Evolutionary conservation across 1,140 invertebrate genomes (phyloP).

Genomic region (Drosophila bifasciata): DNA sequence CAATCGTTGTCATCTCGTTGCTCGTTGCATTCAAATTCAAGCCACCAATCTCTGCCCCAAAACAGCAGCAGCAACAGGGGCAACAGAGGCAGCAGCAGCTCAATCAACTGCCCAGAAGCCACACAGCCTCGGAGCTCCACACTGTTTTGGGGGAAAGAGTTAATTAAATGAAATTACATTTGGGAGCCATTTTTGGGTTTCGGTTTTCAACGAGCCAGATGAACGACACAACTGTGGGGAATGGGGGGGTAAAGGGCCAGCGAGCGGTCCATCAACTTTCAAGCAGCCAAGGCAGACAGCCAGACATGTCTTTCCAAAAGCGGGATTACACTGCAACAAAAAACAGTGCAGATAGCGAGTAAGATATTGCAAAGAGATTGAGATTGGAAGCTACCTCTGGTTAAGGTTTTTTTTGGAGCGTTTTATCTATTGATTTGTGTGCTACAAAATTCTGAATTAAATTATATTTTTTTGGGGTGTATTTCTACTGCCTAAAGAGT

Average conservation of each 20-base stretch:
- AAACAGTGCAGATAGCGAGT: too few species aligned
- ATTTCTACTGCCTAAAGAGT: too few species aligned
- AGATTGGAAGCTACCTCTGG: too few species aligned
- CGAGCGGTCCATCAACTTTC: background rate
- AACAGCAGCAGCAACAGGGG: background rate
- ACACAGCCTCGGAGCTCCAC: background rate
- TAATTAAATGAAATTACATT: constrained; percentile 61
- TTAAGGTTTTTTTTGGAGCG: too few species aligned
- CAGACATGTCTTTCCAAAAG: too few species aligned
- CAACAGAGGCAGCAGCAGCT: constrained; percentile 9
- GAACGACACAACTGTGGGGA: background rate
- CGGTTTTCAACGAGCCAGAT: background rate
- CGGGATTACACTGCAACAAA: too few species aligned
- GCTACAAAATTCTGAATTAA: too few species aligned
- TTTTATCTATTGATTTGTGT: too few species aligned
- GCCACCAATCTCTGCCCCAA: background rate
- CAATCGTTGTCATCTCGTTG: too few species aligned
- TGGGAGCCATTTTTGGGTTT: constrained; percentile 23
- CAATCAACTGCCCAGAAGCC: constrained; percentile 25
- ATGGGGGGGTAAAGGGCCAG: background rate
- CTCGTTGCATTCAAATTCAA: constrained; percentile 33
- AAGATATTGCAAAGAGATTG: too few species aligned
- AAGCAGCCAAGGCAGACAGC: too few species aligned
- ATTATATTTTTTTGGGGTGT: too few species aligned
- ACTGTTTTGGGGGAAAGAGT: constrained; percentile 12